phyloP scores from a whole-genome alignment of 2,888 invertebrate species.

The Unio pictorum region DNA sequence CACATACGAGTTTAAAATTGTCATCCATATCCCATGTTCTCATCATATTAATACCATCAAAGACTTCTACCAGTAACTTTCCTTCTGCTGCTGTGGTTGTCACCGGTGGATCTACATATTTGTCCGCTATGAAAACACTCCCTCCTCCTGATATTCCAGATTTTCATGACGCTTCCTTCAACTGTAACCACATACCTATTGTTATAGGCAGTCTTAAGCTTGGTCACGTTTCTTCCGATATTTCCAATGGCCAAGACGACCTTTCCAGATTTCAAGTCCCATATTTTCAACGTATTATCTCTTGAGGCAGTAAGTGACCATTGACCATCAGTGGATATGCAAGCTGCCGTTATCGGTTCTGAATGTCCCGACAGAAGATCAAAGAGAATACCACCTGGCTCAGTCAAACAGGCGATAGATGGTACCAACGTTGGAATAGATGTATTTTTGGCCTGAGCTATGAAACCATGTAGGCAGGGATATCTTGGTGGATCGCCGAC shows the following conservation, averaged over 20 bases:
- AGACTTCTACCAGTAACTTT: constrained; percentile 58
- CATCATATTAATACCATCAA: constrained; percentile 62
- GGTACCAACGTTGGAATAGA: constrained; percentile 64
- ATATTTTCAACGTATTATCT: constrained; percentile 67
- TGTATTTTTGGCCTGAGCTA: constrained; percentile 52
- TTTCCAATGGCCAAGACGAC: constrained; percentile 58
- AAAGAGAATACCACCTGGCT: constrained; percentile 66
- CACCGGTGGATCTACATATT: constrained; percentile 61
- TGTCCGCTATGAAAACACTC: constrained; percentile 45
- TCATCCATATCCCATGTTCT: constrained; percentile 58
- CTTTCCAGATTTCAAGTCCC: constrained; percentile 64
- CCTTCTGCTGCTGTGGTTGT: constrained; percentile 59
- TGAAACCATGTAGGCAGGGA: constrained; percentile 57
- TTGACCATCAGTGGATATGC: constrained; percentile 61
- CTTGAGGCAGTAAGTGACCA: constrained; percentile 61
- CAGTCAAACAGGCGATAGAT: constrained; percentile 62
- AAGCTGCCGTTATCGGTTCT: constrained; percentile 64
- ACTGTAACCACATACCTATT: constrained; percentile 59
- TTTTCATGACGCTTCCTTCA: constrained; percentile 52
- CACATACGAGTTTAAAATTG: constrained; percentile 39
- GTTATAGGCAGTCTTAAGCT: constrained; percentile 47
- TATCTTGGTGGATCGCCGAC: constrained; percentile 64
- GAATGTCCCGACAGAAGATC: constrained; percentile 66
- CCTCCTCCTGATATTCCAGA: constrained; percentile 58
- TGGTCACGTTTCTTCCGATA: constrained; percentile 58